Evolutionary conservation across 2,888 invertebrate species (phyloP).

Genomic region (Lepas anatifera): DNA sequence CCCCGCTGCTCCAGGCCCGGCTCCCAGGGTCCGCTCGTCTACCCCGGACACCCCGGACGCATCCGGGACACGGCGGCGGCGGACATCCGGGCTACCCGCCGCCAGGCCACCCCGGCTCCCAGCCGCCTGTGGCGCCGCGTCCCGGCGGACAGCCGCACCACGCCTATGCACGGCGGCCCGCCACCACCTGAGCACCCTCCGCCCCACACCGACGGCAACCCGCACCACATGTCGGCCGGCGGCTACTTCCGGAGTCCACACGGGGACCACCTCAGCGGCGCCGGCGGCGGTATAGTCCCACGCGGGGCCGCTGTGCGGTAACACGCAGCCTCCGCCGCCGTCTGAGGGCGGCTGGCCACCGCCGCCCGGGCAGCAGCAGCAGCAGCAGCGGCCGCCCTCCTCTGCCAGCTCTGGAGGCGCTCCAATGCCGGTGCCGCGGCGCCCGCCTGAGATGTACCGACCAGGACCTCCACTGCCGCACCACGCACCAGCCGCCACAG

Average conservation of each 20-base stretch:
- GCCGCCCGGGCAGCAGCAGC: no score
- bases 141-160: conserved; percentile 12
- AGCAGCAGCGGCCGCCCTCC: conserved; percentile 11
- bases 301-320: conserved; percentile 14
- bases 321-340: conserved; percentile 28
- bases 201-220: conserved; percentile 17
- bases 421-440: neutral
- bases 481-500: conserved; percentile 27
- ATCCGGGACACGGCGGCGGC: no score
- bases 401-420: neutral
- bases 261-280: conserved; percentile 22
- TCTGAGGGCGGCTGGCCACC: conserved; percentile 21
- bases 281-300: no score
- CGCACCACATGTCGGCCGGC: neutral
- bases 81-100: conserved; percentile 16
- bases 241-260: conserved; percentile 20
- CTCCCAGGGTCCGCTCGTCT: conserved; percentile 11
- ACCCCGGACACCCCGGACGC: conserved; percentile 17
- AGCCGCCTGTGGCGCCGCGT: neutral
- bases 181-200: conserved; percentile 19
- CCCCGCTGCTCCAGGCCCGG: neutral
- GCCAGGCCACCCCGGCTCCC: no score
- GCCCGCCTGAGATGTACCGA: conserved; percentile 17
- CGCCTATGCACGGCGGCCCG: conserved; percentile 11
- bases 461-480: conserved; percentile 23